Base-by-base conservation (phyloP, 2,113 vertebrate species). In the Grantiella picta region DNA sequence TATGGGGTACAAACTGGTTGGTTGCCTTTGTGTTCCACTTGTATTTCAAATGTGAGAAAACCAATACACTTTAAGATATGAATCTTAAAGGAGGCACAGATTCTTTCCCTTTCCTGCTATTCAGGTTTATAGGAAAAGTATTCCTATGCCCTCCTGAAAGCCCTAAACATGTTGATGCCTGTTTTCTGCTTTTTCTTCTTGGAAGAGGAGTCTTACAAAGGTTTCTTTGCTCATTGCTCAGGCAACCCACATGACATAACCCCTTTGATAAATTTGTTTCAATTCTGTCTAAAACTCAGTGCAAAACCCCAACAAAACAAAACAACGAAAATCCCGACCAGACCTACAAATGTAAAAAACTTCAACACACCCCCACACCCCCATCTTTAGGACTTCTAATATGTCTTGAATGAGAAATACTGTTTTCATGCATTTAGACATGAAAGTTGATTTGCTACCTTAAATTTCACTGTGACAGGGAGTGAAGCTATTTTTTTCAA, bases 241-340 rank as follows among this genome's bases (percentile, higher is more conserved):
- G 31, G 13, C 42, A 68, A 22, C 19, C 12, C 68, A 3, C 0
- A 0, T 54, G 27, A 15, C 20, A 35, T 45, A 85, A 33, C 7
- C 5, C 2, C 27, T 79, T 90, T 38, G 24, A 45, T 44, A 23
- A 78, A 53, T 38, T 49, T 38, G 12, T 31, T 89, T 23, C 23
- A 45, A 2, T 52, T 83, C 31, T 7, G 1, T 44, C 12, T 71
- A 54, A 92, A 85, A 70, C 15, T n/a, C 2, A 31, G 18, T 9
- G 12, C 15, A n/a, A 63, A 65, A 36, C 3, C 11, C 44, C 25
- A 35, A 35, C 7, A 29, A 59, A 59, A 47, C n/a, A 38, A 45
- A 24, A 22, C 27, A 8, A 65, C 40, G n/a, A 33, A 81, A 70
- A 60, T 7, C 17, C 36, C 17, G 72, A 24, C 9, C 29, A 61